Percentiles rank a stretch among this genome's conserved stretches.
Evolutionary conservation across 2,113 vertebrate species (phyloP).

Genomic region (Menura novaehollandiae): DNA sequence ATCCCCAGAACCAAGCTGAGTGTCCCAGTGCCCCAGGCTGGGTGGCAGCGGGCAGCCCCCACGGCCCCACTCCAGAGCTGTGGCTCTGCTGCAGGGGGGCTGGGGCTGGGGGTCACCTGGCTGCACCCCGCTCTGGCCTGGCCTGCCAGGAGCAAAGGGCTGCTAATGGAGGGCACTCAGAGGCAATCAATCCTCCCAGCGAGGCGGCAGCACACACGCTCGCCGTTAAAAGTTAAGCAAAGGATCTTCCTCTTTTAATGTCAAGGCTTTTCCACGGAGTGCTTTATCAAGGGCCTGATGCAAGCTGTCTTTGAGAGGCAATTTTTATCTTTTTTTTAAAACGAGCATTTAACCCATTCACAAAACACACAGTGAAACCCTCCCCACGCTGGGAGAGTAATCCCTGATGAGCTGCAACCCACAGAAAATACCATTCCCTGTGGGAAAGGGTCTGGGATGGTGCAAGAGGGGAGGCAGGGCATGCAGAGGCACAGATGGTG

Average conservation of each 20-base stretch:
- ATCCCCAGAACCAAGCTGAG: neutral
- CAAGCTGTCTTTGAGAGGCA: slow-evolving; percentile 5
- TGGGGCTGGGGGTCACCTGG: neutral
- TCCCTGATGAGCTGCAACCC: neutral
- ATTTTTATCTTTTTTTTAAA: neutral
- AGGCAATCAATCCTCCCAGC: neutral
- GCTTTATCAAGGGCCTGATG: slow-evolving; percentile 31
- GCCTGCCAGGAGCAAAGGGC: neutral
- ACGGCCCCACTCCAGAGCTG: fast-evolving
- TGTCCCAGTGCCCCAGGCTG: neutral
- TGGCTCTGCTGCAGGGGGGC: neutral
- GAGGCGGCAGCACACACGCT: neutral
- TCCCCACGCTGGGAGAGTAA: neutral
- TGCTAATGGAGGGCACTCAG: neutral
- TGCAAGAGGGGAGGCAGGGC: fast-evolving
- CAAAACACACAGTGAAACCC: neutral
- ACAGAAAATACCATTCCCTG: neutral
- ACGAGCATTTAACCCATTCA: slow-evolving; percentile 6
- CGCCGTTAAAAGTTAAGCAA: slow-evolving; percentile 13
- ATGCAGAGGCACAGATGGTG: fast-evolving
- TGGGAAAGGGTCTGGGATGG: neutral
- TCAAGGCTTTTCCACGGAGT: slow-evolving; percentile 32
- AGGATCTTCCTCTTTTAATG: slow-evolving; percentile 42
- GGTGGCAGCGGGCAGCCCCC: fast-evolving
- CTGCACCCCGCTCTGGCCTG: neutral